These are phyloP conservation scores for Petrolisthes cinctipes DNA, from an alignment of 2,888 invertebrate genomes.

Conservation along the genomic window DNA sequence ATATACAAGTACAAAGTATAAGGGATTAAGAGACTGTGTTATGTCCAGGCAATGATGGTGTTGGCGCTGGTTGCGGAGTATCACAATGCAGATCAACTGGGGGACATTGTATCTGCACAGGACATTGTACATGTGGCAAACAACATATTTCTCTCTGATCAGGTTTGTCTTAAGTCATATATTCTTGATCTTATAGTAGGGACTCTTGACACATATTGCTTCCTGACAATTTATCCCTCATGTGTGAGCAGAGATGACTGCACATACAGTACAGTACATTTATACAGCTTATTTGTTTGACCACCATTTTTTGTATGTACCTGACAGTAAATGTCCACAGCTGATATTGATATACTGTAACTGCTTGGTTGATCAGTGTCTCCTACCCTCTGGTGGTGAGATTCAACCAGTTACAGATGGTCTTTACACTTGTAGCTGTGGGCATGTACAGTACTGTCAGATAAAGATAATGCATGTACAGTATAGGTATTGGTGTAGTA, in stretches of 20 bases:
- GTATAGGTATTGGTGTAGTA: too few species aligned
- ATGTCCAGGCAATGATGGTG: conserved; percentile 88
- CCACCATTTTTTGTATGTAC: not conserved
- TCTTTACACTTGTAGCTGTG: too few species aligned
- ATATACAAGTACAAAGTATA: too few species aligned
- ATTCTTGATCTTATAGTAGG: not conserved
- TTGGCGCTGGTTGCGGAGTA: conserved; percentile 88
- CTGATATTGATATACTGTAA: too few species aligned
- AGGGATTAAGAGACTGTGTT: too few species aligned
- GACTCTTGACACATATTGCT: not conserved
- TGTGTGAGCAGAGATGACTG: not conserved
- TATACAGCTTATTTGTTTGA: not conserved
- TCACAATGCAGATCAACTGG: conserved; percentile 81
- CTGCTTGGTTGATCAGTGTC: too few species aligned
- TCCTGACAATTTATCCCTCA: not conserved
- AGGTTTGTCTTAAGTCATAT: conserved; percentile 70
- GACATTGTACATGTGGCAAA: conserved; percentile 94
- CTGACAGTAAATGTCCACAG: too few species aligned
- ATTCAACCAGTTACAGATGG: too few species aligned
- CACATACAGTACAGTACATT: not conserved
- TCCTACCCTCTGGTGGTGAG: too few species aligned
- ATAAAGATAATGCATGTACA: too few species aligned
- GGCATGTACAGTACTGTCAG: too few species aligned
- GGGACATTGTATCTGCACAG: conserved; percentile 88
- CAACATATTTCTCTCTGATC: conserved; percentile 93